These are phyloP conservation scores for Trididemnum clinides DNA, from an alignment of 23 tunicate species.

Conservation along the genomic window DNA sequence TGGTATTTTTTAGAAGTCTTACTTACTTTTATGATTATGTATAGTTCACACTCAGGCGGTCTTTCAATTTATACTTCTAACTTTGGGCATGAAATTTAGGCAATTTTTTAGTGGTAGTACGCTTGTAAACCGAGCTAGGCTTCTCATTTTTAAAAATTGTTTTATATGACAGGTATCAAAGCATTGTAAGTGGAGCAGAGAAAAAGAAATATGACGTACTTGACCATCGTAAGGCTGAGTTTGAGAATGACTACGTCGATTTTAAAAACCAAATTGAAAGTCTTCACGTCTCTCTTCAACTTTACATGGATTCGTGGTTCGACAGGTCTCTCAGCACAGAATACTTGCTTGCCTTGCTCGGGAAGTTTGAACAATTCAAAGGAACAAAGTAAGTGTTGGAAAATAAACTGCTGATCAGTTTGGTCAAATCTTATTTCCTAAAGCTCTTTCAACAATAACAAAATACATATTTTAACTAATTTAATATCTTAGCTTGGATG, in stretches of 20 bases:
- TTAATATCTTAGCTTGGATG: conserved; percentile 62
- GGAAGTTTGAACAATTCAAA: conserved; percentile 58
- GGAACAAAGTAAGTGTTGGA: conserved; percentile 63
- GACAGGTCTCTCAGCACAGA: conserved; percentile 68
- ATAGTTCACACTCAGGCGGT: too few relatives aligned
- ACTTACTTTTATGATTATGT: too few relatives aligned
- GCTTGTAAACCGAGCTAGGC: too few relatives aligned
- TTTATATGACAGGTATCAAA: conserved; percentile 85
- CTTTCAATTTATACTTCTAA: too few relatives aligned
- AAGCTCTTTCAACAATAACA: too few relatives aligned
- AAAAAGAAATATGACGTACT: conserved; percentile 93
- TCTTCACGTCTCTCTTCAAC: conserved; percentile 62
- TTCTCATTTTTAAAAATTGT: too few relatives aligned
- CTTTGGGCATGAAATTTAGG: too few relatives aligned
- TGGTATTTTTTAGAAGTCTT: too few relatives aligned
- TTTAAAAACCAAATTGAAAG: conserved; percentile 76
- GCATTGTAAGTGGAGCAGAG: conserved; percentile 81
- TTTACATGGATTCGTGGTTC: conserved; percentile 96
- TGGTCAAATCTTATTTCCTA: too few relatives aligned
- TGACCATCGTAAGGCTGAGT: conserved; percentile 90
- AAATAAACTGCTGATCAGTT: too few relatives aligned
- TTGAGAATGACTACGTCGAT: conserved; percentile 78
- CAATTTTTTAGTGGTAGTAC: too few relatives aligned
- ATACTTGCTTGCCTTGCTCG: conserved; percentile 64
- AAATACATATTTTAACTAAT: too few relatives aligned